These are phyloP conservation scores for Heliocidaris erythrogramma DNA, from an alignment of 35 echinoderm and acorn worm species.

Conservation along the genomic window DNA sequence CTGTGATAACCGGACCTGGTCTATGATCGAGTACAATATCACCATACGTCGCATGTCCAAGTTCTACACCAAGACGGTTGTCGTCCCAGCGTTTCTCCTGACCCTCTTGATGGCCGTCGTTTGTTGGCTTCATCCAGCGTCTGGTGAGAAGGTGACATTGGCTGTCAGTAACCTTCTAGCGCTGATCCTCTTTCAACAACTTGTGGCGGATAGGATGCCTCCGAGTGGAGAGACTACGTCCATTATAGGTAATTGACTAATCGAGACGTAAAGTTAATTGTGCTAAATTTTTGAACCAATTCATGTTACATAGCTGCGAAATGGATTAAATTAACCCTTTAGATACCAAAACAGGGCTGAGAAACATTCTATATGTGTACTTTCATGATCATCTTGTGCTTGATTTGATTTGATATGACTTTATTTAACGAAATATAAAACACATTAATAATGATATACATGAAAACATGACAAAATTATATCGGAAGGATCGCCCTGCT, in stretches of 20 bases:
- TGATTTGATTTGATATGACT: neutral
- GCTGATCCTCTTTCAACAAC: conserved; percentile 70
- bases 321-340: no score
- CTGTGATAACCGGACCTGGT: conserved; percentile 25
- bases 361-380: no score
- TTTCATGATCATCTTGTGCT: no score
- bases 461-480: no score
- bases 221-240: conserved; percentile 57
- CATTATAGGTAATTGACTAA: conserved; percentile 58
- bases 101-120: conserved; percentile 48
- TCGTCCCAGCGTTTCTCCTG: conserved; percentile 51
- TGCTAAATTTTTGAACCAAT: no score
- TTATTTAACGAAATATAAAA: no score
- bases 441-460: no score
- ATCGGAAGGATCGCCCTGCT: no score
- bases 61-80: conserved; percentile 19
- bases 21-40: conserved; percentile 58
- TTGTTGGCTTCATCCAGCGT: conserved; percentile 63
- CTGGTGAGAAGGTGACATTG: conserved; percentile 74
- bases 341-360: no score
- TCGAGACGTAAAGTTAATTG: no score
- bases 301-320: no score
- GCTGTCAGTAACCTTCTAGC: conserved; percentile 71
- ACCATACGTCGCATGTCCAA: conserved; percentile 41
- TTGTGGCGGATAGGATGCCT: conserved; percentile 61